A percentile compares a stretch with the other conserved stretches of the same genome.
Evolutionary conservation across 2,797 vertebrate species (phyloP).

Genomic region (Alosa sapidissima): DNA sequence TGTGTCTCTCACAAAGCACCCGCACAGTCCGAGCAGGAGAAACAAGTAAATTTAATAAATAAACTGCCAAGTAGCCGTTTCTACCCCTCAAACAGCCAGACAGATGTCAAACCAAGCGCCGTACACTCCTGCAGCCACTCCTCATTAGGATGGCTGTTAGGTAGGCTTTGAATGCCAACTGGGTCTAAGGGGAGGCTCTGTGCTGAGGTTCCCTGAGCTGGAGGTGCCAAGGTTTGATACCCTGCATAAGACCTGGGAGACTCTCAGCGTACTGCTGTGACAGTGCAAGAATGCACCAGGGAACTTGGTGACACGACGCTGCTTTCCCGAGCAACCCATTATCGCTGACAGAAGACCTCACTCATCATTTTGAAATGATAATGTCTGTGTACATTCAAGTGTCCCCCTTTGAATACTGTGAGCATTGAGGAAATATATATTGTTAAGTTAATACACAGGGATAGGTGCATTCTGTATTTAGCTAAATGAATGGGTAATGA

Average conservation of each 20-base stretch:
- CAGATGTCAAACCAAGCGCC: not conserved
- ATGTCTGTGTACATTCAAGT: not conserved
- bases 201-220: not conserved
- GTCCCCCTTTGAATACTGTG: not conserved
- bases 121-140: conserved; percentile 10
- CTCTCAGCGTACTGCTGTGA: not conserved
- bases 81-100: not conserved
- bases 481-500: not conserved
- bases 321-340: conserved; percentile 7
- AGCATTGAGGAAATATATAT: not conserved
- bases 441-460: not conserved
- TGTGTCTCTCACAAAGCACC: not conserved
- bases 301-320: not conserved
- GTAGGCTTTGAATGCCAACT: conserved; percentile 15
- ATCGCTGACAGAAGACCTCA: conserved; percentile 1
- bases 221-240: conserved; percentile 17
- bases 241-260: not conserved
- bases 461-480: not conserved
- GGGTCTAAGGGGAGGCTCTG: conserved; percentile 1
- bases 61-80: not conserved
- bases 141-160: conserved; percentile 23
- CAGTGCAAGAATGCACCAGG: conserved; percentile 2
- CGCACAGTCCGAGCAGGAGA: not conserved
- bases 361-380: conserved; percentile 23
- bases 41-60: not conserved